A percentile compares a stretch with the other conserved stretches of the same genome.
Conservation (phyloP, 2,888 invertebrate species). For the Epicampocera succincta region DNA sequence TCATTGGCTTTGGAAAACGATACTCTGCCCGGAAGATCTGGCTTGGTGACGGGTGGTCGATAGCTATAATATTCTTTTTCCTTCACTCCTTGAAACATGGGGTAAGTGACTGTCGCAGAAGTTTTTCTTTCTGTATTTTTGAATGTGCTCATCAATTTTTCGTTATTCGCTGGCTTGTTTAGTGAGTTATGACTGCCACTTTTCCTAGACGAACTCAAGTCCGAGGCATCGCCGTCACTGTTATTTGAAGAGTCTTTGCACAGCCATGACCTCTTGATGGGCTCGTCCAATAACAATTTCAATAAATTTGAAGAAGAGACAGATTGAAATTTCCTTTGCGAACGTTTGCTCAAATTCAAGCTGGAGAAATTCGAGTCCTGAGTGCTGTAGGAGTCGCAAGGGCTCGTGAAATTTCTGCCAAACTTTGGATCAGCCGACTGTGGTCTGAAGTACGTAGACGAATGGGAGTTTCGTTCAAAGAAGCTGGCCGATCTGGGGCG, state of each 20-base stretch:
- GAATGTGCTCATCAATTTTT: conserved; percentile 52
- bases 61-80: conserved; percentile 26
- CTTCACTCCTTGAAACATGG: conserved; percentile 49
- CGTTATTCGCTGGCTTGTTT: conserved; percentile 50
- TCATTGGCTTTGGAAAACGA: conserved; percentile 78
- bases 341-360: conserved; percentile 70
- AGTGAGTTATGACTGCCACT: conserved; percentile 70
- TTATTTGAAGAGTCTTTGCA: conserved; percentile 72
- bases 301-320: conserved; percentile 80
- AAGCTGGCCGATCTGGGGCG: conserved; percentile 81
- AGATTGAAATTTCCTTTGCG: conserved; percentile 72
- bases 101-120: conserved; percentile 48
- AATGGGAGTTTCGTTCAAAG: conserved; percentile 75
- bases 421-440: conserved; percentile 81
- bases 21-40: conserved; percentile 81
- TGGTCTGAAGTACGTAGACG: conserved; percentile 77
- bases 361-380: conserved; percentile 72
- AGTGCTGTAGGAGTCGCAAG: conserved; percentile 71
- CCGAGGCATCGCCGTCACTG: conserved; percentile 72
- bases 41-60: conserved; percentile 69
- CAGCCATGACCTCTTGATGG: conserved; percentile 83
- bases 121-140: conserved; percentile 55
- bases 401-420: conserved; percentile 72
- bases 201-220: conserved; percentile 72
- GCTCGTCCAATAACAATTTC: conserved; percentile 79